These are phyloP conservation scores for Pluvialis apricaria DNA, from an alignment of 2,113 vertebrate species.

Conservation along the genomic window DNA sequence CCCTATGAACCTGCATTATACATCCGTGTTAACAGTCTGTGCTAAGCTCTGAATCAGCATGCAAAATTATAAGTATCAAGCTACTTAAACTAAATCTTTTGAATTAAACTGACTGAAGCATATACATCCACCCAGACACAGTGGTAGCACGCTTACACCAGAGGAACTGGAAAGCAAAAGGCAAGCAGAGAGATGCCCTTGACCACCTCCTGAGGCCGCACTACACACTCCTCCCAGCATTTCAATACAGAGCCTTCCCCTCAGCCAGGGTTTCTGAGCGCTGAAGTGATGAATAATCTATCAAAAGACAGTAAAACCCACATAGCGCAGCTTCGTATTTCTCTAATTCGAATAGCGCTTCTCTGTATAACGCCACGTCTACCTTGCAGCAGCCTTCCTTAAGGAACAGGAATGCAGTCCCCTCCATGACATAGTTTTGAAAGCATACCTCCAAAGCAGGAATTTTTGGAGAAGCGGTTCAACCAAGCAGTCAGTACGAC, in stretches of 20 bases:
- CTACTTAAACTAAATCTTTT: background rate
- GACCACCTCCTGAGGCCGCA: background rate
- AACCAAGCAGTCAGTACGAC: background rate
- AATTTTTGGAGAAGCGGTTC: background rate
- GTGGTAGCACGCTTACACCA: background rate
- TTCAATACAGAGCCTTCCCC: background rate
- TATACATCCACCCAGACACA: background rate
- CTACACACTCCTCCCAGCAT: background rate
- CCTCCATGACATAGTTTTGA: background rate
- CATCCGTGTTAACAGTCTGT: background rate
- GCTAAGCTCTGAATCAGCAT: background rate
- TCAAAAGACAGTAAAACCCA: background rate
- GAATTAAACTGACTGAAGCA: background rate
- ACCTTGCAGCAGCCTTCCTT: background rate
- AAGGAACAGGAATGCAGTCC: background rate
- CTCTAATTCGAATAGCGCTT: background rate
- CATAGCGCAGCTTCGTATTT: fast-evolving
- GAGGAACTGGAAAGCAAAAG: background rate
- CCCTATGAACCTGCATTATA: background rate
- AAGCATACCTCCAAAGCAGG: constrained; percentile 28
- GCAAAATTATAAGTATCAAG: background rate
- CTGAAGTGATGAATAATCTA: background rate
- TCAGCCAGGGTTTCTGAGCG: background rate
- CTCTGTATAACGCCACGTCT: background rate
- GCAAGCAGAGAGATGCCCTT: background rate